Base-by-base conservation (phyloP, 2,888 invertebrate species). In the Morpho helenor region DNA sequence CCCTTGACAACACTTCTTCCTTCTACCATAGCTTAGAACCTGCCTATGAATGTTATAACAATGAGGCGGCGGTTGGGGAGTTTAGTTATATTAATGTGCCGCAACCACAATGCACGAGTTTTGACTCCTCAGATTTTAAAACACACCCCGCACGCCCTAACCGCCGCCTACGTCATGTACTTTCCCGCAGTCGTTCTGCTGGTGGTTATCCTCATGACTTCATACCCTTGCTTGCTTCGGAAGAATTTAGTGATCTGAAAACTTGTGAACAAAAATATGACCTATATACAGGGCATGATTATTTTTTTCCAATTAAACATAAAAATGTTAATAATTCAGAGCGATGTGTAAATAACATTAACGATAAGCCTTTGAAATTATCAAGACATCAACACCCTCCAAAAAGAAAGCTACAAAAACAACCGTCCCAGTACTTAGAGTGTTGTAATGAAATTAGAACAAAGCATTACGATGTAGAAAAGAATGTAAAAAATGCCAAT, bases 1-100 rank as follows among this genome's bases (percentile, higher is more conserved):
- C 78, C 68, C 75, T 74, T 68, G 73, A 80, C 66, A 82, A 78
- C 74, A 82, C 84, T 74, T 84, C 80, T 68, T 79, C 80, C 66
- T 82, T 81, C 69, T 82, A 79, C 71, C 81, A 84, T 80, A 84
- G 80, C 71, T 82, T 84, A 84, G 80, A 73, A 70, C 76, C 76
- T 57, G 62, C 74, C 56, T 75, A 76, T 54, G 58, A 70, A 47
- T 62, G 65, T 65, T 71, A 71, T 64, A 72, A 65, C 31, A 52
- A 57, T 31, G 46, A 59, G 49, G 31, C 56, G 52, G 46, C 46
- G 61, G 59, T 39, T 42, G 56, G 56, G 52, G 61, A 56, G n/a
- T 39, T 41, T 45, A 42, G 49, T 43, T 31, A 31, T 31, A 56
- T 41, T 44, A 44, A 56, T 10, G 9, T 49, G 41, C 39, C n/a